Evolutionary conservation across 2,888 invertebrate genomes (phyloP).

Genomic region (Onchidella celtica): DNA sequence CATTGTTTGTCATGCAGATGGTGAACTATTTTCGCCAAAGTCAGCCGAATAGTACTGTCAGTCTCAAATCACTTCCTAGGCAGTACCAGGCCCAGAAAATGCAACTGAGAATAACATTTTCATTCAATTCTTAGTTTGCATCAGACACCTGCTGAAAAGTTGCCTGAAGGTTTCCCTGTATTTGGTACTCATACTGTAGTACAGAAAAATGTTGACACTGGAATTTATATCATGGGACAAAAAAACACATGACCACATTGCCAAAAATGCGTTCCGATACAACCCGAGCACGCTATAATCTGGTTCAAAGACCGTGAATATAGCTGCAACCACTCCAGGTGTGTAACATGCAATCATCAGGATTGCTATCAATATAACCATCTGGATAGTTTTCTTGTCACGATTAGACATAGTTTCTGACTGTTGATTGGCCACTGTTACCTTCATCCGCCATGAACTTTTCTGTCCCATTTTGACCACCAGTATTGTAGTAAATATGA

Average conservation of each 20-base stretch:
- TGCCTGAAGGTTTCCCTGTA: neutral
- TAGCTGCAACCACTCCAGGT: neutral
- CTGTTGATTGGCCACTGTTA: neutral
- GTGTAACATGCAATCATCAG: neutral
- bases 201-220: slow-evolving; percentile 16
- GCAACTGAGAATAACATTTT: too few species aligned
- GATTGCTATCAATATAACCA: neutral
- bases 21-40: too few species aligned
- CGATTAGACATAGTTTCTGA: neutral
- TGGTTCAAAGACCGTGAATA: neutral
- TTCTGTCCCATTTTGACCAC: neutral
- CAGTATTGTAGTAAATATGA: neutral
- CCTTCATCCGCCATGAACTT: neutral
- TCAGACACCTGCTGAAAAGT: too few species aligned
- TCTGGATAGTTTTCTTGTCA: neutral
- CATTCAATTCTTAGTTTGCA: too few species aligned
- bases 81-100: too few species aligned
- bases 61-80: too few species aligned
- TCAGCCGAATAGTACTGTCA: too few species aligned
- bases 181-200: slow-evolving; percentile 22
- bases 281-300: neutral
- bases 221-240: slow-evolving; percentile 2
- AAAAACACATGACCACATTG: slow-evolving; percentile 12
- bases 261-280: neutral
- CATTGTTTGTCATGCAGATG: too few species aligned